A percentile compares a stretch with the other conserved stretches of the same genome.
phyloP scores from a whole-genome alignment of 2,888 invertebrate genomes.

The Allophyes oxyacanthae region DNA sequence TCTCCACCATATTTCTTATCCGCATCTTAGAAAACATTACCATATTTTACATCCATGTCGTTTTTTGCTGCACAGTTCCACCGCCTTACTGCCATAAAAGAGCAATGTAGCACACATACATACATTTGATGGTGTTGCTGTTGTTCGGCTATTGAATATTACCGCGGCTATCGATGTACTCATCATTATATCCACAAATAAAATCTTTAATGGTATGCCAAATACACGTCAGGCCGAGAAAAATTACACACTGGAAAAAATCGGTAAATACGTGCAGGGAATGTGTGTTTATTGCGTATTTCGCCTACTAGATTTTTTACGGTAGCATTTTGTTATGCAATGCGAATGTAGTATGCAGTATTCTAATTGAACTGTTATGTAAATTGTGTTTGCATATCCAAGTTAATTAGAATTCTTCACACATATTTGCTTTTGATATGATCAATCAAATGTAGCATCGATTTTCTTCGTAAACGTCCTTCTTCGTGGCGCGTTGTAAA shows the following conservation, averaged over 20 bases:
- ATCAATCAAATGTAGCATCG: no score
- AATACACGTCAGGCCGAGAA: constrained; percentile 31
- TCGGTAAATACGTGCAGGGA: constrained; percentile 7
- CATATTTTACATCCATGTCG: constrained; percentile 37
- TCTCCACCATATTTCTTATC: constrained; percentile 3
- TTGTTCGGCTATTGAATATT: constrained; percentile 40
- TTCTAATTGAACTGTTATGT: constrained; percentile 13
- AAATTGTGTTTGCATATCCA: neutral
- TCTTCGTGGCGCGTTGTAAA: no score
- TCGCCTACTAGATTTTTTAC: constrained; percentile 9
- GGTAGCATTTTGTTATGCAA: constrained; percentile 8
- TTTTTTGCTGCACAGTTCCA: constrained; percentile 25
- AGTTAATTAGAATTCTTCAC: neutral
- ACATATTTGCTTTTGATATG: no score
- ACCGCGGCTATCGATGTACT: constrained; percentile 41
- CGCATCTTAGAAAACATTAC: constrained; percentile 11
- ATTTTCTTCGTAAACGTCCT: no score
- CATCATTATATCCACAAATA: constrained; percentile 54
- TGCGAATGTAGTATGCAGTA: constrained; percentile 6
- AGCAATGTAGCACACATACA: constrained; percentile 26
- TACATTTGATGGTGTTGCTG: constrained; percentile 28
- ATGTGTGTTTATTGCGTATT: constrained; percentile 15
- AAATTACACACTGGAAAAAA: constrained; percentile 20
- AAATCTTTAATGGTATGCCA: constrained; percentile 53
- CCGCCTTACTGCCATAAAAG: constrained; percentile 19